Conservation (phyloP, 2,888 invertebrate genomes). For the Priocnemis perturbator region DNA sequence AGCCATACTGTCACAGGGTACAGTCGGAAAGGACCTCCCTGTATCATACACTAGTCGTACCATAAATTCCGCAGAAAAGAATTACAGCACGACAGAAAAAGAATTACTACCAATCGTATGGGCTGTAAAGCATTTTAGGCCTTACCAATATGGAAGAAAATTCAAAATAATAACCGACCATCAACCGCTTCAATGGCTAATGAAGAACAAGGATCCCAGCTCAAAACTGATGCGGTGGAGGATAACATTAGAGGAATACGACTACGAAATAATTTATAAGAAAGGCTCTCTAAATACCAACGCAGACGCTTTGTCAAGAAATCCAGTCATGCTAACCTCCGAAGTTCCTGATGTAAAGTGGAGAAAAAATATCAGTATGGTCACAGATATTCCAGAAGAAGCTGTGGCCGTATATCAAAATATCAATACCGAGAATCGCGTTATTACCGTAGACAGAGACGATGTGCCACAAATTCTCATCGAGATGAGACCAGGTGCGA, state of each 20-base stretch:
- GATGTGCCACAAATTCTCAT: no score
- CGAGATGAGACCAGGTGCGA: no score
- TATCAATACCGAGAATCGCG: no score
- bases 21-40: not conserved
- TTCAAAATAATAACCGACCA: slow-evolving; percentile 60
- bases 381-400: no score
- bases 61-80: not conserved
- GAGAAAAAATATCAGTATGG: not conserved
- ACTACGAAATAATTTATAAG: slow-evolving; percentile 63
- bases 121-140: not conserved
- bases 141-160: not conserved
- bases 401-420: no score
- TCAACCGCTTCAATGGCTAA: slow-evolving; percentile 63
- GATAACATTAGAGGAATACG: slow-evolving; percentile 61
- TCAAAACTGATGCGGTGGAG: slow-evolving; percentile 58
- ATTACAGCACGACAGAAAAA: not conserved
- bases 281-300: slow-evolving; percentile 56
- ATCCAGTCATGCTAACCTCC: not conserved
- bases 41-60: not conserved
- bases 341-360: not conserved
- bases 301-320: slow-evolving; percentile 29
- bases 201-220: slow-evolving; percentile 60
- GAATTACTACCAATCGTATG: slow-evolving; percentile 1
- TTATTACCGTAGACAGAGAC: no score
- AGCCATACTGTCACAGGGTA: not conserved